phyloP scores from a whole-genome alignment of 2,797 vertebrate species.

The Ctenosaura bakeri region DNA sequence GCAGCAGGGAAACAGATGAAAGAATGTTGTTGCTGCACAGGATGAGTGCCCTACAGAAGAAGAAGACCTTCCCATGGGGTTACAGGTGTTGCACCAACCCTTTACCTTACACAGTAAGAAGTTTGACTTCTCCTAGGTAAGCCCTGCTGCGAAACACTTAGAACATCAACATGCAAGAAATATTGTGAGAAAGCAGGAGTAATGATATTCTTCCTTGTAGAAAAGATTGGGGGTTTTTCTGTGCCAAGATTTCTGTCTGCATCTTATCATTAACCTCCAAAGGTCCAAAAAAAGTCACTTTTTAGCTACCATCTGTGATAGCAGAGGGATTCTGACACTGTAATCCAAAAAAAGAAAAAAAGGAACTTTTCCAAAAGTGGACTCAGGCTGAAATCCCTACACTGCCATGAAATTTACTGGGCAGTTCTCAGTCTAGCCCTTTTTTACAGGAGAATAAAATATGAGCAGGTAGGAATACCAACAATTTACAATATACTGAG shows the following conservation, averaged over 20 bases:
- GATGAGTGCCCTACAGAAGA: neutral
- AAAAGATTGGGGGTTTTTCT: neutral
- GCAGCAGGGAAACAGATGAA: neutral
- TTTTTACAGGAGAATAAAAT: neutral
- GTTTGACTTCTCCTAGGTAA: neutral
- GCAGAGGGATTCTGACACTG: no score
- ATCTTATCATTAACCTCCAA: neutral
- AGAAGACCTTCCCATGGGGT: neutral
- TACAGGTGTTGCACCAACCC: neutral
- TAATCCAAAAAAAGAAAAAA: no score
- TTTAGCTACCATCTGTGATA: no score
- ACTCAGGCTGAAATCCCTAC: neutral
- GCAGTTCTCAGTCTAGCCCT: neutral
- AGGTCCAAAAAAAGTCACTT: no score
- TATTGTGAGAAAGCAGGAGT: neutral
- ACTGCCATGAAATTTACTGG: neutral
- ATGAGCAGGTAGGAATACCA: no score
- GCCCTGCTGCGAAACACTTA: neutral
- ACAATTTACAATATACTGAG: no score
- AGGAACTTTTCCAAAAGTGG: no score
- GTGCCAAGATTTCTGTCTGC: neutral
- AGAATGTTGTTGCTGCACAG: neutral
- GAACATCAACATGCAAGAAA: neutral
- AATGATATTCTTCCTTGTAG: neutral
- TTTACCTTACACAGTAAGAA: neutral